Conservation (phyloP, 2,113 vertebrate species). For the Paratilapia polleni region DNA sequence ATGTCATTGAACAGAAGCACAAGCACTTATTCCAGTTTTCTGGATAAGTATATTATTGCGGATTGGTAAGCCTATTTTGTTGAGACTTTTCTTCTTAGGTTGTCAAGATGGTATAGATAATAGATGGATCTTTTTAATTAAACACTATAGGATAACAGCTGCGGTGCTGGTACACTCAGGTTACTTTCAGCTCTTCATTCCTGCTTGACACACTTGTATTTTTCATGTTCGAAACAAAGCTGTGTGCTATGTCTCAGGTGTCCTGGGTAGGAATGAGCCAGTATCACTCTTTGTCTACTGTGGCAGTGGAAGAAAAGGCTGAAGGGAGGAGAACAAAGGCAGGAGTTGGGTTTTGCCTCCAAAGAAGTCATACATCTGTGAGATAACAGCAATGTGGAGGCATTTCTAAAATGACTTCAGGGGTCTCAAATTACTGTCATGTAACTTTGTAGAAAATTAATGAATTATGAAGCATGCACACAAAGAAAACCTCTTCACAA, state of each 20-base stretch:
- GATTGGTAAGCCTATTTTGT: not conserved
- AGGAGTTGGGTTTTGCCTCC: conserved; percentile 31
- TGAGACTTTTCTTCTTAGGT: conserved; percentile 1
- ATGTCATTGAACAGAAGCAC: conserved; percentile 17
- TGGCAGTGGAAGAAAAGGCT: conserved; percentile 31
- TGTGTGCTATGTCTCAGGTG: conserved; percentile 17
- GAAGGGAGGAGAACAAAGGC: conserved; percentile 45
- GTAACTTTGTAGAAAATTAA: conserved; percentile 40
- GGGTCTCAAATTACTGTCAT: conserved; percentile 41
- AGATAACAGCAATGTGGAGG: conserved; percentile 30
- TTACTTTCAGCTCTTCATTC: conserved; percentile 37
- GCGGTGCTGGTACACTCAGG: not conserved
- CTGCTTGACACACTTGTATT: conserved; percentile 27
- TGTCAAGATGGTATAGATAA: not conserved
- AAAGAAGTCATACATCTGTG: conserved; percentile 40
- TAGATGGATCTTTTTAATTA: conserved; percentile 24
- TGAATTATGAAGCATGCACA: conserved; percentile 34
- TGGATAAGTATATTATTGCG: conserved; percentile 2
- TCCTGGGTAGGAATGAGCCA: conserved; percentile 25
- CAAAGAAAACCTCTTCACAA: conserved; percentile 47
- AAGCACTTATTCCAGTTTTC: not conserved
- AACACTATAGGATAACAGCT: conserved; percentile 28
- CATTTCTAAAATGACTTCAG: conserved; percentile 22
- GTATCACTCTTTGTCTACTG: conserved; percentile 24
- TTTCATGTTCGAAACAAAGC: conserved; percentile 61